A percentile compares a stretch with the other conserved stretches of the same genome.
Conservation (phyloP, 2,797 vertebrate species). For the Lophotriccus pileatus region DNA sequence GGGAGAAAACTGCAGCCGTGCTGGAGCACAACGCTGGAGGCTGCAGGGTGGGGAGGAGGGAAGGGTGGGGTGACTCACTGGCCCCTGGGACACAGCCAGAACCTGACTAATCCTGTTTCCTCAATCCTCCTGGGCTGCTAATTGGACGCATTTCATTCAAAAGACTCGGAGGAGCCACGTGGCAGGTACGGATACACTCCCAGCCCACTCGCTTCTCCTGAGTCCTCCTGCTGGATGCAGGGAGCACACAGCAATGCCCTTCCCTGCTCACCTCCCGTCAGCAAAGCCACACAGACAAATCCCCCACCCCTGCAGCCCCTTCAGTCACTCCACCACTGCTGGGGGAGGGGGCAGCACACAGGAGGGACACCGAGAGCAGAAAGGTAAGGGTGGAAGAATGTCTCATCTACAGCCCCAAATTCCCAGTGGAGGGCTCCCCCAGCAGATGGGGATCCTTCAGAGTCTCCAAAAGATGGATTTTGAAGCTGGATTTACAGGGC, state of each 20-base stretch:
- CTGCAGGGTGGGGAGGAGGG: neutral
- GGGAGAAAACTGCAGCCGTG: neutral
- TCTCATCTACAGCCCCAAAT: accelerated
- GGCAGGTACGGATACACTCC: neutral
- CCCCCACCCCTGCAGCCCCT: neutral
- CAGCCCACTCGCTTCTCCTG: neutral
- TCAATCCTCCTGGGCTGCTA: neutral
- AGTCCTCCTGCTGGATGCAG: neutral
- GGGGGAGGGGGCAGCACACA: neutral
- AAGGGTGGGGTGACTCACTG: conserved; percentile 13
- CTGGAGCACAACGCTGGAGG: neutral
- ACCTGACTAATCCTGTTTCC: neutral
- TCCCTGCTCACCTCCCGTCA: accelerated
- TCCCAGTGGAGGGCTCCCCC: neutral
- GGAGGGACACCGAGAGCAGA: neutral
- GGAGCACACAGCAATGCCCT: neutral
- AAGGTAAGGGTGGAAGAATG: neutral
- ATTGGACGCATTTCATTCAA: conserved; percentile 15
- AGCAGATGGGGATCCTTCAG: accelerated
- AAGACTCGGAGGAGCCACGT: neutral
- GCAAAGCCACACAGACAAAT: neutral
- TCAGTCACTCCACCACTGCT: neutral
- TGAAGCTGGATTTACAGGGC: neutral
- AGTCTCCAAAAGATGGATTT: neutral
- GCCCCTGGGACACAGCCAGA: conserved; percentile 19